Percentiles rank a stretch among this genome's conserved stretches.
Evolutionary conservation across 37 sponge, comb jelly and placozoan genomes (phyloP).

Genomic region (Lycopodina hypogea): DNA sequence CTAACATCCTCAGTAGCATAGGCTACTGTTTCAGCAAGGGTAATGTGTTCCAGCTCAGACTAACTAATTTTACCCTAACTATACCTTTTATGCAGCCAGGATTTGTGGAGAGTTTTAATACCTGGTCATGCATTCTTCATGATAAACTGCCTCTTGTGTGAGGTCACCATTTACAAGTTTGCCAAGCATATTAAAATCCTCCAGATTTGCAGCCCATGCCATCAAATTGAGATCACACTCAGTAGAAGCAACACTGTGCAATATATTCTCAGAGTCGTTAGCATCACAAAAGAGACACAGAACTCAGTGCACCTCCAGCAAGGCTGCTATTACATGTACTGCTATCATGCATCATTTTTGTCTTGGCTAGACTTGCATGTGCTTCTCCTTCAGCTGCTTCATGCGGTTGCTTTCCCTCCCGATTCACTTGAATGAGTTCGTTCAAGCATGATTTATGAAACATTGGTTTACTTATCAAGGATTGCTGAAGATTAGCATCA

Average conservation of each 20-base stretch:
- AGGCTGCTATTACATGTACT: not conserved
- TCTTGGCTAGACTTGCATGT: not conserved
- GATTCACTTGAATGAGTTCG: not conserved
- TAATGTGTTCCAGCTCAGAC: not conserved
- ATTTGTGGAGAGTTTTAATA: not conserved
- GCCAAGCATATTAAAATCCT: too few relatives aligned
- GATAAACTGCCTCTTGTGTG: not conserved
- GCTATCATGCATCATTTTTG: not conserved
- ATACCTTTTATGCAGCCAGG: not conserved
- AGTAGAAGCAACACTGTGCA: not conserved
- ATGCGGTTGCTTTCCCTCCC: not conserved
- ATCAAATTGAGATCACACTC: not conserved
- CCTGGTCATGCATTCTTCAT: not conserved
- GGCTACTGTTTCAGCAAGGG: not conserved
- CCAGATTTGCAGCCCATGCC: not conserved
- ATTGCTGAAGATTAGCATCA: not conserved
- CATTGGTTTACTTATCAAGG: not conserved
- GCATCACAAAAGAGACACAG: not conserved
- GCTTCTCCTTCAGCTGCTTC: too few relatives aligned
- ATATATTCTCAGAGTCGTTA: not conserved
- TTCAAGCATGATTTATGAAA: not conserved
- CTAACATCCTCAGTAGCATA: not conserved
- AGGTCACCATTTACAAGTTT: constrained; percentile 2
- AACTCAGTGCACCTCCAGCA: too few relatives aligned
- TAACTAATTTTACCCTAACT: not conserved